phyloP scores from a whole-genome alignment of 2,113 vertebrate species.

The Leucopsar rothschildi region DNA sequence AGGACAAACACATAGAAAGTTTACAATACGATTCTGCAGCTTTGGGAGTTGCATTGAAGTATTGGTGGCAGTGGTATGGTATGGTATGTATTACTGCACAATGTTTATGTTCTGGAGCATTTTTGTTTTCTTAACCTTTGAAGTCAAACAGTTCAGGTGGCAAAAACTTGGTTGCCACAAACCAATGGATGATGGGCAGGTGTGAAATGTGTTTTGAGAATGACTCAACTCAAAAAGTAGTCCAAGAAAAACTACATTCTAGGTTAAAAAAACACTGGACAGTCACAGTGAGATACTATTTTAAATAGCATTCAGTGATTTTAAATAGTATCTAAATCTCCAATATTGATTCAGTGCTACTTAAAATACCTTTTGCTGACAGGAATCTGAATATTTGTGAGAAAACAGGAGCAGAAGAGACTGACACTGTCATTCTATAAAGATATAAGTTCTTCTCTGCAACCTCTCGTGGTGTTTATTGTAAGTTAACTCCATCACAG shows the following conservation, averaged over 20 bases:
- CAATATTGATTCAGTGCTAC: background rate
- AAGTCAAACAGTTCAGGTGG: constrained; percentile 5
- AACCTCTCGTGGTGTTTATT: background rate
- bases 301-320: background rate
- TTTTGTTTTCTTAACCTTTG: constrained; percentile 18
- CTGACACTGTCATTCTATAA: background rate
- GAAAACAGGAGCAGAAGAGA: background rate
- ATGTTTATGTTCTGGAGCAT: background rate
- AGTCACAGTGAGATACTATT: background rate
- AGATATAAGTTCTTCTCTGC: background rate
- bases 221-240: background rate
- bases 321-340: background rate
- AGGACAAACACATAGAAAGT: background rate
- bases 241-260: background rate
- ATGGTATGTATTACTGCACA: background rate
- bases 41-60: background rate
- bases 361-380: background rate
- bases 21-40: background rate
- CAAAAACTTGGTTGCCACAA: background rate
- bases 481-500: background rate
- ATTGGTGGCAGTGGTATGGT: background rate
- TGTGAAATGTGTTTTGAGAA: constrained; percentile 36
- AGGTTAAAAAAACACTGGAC: background rate
- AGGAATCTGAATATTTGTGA: background rate
- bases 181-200: background rate